Percentiles rank a stretch among this genome's conserved stretches.
Conservation (phyloP, 1,140 invertebrate genomes). For the Agrilus planipennis region DNA sequence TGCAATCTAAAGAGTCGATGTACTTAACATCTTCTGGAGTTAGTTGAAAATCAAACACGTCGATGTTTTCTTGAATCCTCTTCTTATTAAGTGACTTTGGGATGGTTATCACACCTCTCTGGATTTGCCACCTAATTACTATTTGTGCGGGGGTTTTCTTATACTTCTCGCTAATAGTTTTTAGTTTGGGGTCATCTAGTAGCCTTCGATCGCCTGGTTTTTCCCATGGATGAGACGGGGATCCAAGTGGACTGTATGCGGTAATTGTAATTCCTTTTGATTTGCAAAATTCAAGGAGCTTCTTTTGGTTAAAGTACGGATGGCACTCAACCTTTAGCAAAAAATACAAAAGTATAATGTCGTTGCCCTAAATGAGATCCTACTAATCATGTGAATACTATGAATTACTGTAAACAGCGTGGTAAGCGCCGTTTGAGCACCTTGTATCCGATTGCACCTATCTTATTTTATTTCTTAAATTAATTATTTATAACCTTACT, state of each 20-base stretch:
- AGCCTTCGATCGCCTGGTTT: conserved; percentile 52
- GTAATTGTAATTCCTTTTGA: conserved; percentile 54
- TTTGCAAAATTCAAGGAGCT: conserved; percentile 60
- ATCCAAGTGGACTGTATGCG: conserved; percentile 71
- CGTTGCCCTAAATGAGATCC: too few species aligned
- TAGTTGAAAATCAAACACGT: conserved; percentile 60
- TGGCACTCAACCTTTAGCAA: conserved; percentile 71
- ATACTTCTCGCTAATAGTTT: conserved; percentile 52
- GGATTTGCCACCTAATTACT: conserved; percentile 49
- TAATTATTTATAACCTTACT: too few species aligned
- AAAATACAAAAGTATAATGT: too few species aligned
- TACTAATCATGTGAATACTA: too few species aligned
- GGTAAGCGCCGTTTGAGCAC: too few species aligned
- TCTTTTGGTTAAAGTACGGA: conserved; percentile 68
- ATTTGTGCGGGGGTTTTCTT: conserved; percentile 60
- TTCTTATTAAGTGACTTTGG: conserved; percentile 52
- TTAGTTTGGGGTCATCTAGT: conserved; percentile 50
- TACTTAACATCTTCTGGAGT: conserved; percentile 39
- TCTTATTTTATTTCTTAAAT: too few species aligned
- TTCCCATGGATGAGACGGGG: conserved; percentile 52
- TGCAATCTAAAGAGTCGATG: too few species aligned
- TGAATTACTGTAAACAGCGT: too few species aligned
- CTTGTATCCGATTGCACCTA: too few species aligned
- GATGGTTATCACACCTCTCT: conserved; percentile 36
- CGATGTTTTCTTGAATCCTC: conserved; percentile 56